Percentiles rank a stretch among this genome's conserved stretches.
Evolutionary conservation across 2,797 vertebrate genomes (phyloP).

Genomic region (Chloroceryle inda): DNA sequence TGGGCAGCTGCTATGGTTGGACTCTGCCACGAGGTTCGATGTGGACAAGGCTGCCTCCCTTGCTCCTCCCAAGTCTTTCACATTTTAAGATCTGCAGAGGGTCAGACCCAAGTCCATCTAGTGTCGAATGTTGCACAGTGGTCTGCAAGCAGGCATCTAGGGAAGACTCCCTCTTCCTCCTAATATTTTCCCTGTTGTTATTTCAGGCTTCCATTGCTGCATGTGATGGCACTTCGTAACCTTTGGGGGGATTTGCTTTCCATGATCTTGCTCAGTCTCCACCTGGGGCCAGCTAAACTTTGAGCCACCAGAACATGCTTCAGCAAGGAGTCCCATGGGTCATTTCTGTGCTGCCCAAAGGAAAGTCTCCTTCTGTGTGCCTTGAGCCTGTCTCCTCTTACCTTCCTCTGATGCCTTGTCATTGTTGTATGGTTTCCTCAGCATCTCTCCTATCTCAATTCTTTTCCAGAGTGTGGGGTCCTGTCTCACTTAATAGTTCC

Average conservation of each 20-base stretch:
- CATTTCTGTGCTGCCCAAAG: neutral
- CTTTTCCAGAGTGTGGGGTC: neutral
- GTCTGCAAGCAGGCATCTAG: neutral
- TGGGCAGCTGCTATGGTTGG: neutral
- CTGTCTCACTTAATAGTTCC: neutral
- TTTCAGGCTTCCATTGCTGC: neutral
- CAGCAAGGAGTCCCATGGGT: neutral
- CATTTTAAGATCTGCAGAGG: neutral
- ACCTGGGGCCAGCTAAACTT: neutral
- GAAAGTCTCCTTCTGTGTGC: neutral
- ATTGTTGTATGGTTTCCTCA: neutral
- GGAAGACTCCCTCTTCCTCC: neutral
- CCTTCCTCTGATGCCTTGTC: neutral
- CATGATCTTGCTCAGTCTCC: neutral
- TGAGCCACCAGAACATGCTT: neutral
- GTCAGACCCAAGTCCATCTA: neutral
- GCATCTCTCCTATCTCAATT: neutral
- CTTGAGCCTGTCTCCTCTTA: neutral
- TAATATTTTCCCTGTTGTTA: neutral
- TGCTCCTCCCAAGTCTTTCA: neutral
- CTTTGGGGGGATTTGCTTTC: neutral
- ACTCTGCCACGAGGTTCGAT: fast-evolving
- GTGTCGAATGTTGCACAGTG: neutral
- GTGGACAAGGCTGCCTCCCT: neutral
- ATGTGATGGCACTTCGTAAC: neutral